Conservation (phyloP, 2,888 invertebrate genomes). For the Antheraea assamensis region DNA sequence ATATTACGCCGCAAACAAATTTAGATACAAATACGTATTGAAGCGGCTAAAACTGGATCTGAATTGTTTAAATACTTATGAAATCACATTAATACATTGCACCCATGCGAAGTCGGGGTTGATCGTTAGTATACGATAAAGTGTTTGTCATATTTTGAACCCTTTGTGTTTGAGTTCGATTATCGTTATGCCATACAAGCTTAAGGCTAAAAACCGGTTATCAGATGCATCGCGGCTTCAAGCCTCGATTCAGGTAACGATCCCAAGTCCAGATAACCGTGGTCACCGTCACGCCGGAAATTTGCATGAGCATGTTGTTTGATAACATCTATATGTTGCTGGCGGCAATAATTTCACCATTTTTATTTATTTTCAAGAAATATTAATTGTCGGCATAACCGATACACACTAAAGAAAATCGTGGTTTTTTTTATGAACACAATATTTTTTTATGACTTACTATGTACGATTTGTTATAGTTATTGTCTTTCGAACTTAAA, state of each 20-base stretch:
- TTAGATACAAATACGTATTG: no score
- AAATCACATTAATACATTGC: no score
- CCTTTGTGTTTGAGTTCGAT: slow-evolving; percentile 2
- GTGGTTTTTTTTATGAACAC: no score
- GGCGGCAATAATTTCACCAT: not conserved
- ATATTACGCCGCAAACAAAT: no score
- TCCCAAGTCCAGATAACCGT: slow-evolving; percentile 8
- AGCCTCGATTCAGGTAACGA: slow-evolving; percentile 8
- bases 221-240: slow-evolving; percentile 6
- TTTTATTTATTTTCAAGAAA: not conserved
- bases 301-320: slow-evolving; percentile 8
- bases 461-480: no score
- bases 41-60: no score
- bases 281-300: slow-evolving; percentile 15
- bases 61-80: no score
- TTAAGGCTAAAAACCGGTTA: not conserved
- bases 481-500: no score
- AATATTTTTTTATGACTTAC: no score
- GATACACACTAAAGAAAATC: not conserved
- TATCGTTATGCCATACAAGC: not conserved
- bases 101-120: no score
- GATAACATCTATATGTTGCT: not conserved
- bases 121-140: not conserved
- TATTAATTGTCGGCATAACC: not conserved
- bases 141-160: not conserved